Conservation (phyloP, 2,888 invertebrate genomes). For the Glaucopsyche alexis region DNA sequence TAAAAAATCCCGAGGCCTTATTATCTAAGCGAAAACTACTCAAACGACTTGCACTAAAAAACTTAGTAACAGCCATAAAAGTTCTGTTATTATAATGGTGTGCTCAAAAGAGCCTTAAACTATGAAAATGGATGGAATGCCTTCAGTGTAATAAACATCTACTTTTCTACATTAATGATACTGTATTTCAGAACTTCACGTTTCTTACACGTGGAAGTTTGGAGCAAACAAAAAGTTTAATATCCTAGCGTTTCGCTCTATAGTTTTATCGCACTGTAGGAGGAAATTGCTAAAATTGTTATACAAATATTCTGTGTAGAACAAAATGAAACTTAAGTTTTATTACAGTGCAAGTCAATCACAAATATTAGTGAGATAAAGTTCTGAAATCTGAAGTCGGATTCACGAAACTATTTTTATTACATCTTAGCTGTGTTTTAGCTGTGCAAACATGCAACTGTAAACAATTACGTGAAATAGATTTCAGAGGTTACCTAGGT, state of each 20-base stretch:
- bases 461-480: too few species aligned
- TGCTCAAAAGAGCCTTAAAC: constrained; percentile 48
- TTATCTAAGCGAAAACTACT: constrained; percentile 12
- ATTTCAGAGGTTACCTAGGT: too few species aligned
- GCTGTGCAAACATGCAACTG: too few species aligned
- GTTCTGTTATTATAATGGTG: constrained; percentile 51
- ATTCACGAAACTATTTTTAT: too few species aligned
- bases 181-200: constrained; percentile 4
- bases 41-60: constrained; percentile 46
- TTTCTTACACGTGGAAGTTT: constrained; percentile 3
- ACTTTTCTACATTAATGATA: constrained; percentile 34
- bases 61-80: constrained; percentile 51
- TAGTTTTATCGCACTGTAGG: constrained; percentile 1
- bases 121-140: constrained; percentile 43
- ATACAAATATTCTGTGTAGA: background rate
- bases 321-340: background rate
- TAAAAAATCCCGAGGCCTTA: background rate
- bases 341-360: background rate
- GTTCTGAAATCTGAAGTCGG: too few species aligned
- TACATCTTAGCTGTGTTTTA: too few species aligned
- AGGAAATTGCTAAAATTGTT: background rate
- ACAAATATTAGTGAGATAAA: background rate
- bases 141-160: constrained; percentile 31
- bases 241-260: constrained; percentile 19
- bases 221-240: constrained; percentile 16